Evolutionary conservation across 2,797 vertebrate genomes (phyloP), one percentile per base, ranked within the genome.

Genomic region (Uromys caudimaculatus): DNA sequence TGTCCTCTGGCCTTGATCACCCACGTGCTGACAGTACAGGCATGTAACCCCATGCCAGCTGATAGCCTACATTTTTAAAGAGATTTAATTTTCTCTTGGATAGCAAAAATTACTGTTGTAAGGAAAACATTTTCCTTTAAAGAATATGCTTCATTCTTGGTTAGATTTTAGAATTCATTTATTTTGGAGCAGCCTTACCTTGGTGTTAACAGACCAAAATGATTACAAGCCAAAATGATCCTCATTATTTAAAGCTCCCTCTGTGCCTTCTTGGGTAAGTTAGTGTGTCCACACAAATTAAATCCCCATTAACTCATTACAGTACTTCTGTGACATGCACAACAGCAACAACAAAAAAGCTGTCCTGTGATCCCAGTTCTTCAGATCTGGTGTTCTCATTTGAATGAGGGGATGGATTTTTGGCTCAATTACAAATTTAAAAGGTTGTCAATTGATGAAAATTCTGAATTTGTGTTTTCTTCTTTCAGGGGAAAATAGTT

Each of bases 401-500:
- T 35, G n/a, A 23, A 35, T 17, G 27, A 17, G 19, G n/a, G n/a
- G 4, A 13, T 41, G 38, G 11, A 11, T 38, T 89, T 73, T 21
- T 4, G 35, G 3, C 83, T 93, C 47, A 24, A 47, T 93, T 87
- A 84, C 38, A 92, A 69, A 91, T 89, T 84, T 94, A 95, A 73
- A 82, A 82, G 62, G 76, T 89, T 91, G 91, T 64, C 58, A 85
- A 27, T 23, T 86, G 0, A 79, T 92, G 79, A 95, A 64, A 41
- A 60, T 95, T 97, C 78, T 81, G n/a, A 17, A n/a, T 91, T 23
- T 71, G 23, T 77, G 62, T 95, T 91, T 96, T 97, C 38, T 98
- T 98, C 76, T 71, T 98, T 81, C 93, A 99, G 99, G 99, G 99
- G 12, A 99, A 99, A 98, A 97, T 99, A 69, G 99, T 99, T 97